phyloP scores from a whole-genome alignment of 2,888 invertebrate genomes.

The Drosophila picticornis region DNA sequence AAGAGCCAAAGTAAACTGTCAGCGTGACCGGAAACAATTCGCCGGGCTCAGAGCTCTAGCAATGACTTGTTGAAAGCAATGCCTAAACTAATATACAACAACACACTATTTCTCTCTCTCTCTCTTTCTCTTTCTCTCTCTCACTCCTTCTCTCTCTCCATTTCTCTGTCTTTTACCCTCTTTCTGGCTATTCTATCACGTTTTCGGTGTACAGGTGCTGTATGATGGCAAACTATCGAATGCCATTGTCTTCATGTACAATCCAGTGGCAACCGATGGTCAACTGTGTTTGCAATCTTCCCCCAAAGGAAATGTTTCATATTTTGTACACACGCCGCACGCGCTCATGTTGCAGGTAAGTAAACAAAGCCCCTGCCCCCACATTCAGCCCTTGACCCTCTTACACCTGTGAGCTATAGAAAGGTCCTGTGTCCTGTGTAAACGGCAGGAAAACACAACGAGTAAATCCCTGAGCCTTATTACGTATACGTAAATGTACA shows the following conservation, averaged over 20 bases:
- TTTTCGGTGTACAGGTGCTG: slow-evolving; percentile 90
- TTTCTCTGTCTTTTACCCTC: not conserved
- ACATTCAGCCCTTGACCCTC: not conserved
- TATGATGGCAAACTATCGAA: slow-evolving; percentile 99
- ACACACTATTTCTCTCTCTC: slow-evolving; percentile 3
- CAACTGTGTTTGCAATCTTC: slow-evolving; percentile 99
- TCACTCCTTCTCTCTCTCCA: slow-evolving; percentile 1
- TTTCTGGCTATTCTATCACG: not conserved
- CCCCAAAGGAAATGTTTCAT: slow-evolving; percentile 98
- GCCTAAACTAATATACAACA: slow-evolving; percentile 46
- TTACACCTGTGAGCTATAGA: not conserved
- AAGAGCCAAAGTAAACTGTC: slow-evolving; percentile 54
- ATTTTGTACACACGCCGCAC: slow-evolving; percentile 99
- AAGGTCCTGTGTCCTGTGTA: slow-evolving; percentile 5
- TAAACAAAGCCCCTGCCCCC: slow-evolving; percentile 42
- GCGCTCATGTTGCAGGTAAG: slow-evolving; percentile 98
- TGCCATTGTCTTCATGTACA: slow-evolving; percentile 99
- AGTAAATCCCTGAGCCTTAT: slow-evolving; percentile 21
- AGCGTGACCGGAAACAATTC: slow-evolving; percentile 62
- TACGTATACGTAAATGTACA: slow-evolving; percentile 31
- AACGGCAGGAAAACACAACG: slow-evolving; percentile 17
- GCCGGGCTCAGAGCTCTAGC: slow-evolving; percentile 29
- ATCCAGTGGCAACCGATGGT: slow-evolving; percentile 99
- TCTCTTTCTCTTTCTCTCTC: not conserved
- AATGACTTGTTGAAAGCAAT: slow-evolving; percentile 64